phyloP scores from a whole-genome alignment of 2,888 invertebrate species.

The Catocala nupta region DNA sequence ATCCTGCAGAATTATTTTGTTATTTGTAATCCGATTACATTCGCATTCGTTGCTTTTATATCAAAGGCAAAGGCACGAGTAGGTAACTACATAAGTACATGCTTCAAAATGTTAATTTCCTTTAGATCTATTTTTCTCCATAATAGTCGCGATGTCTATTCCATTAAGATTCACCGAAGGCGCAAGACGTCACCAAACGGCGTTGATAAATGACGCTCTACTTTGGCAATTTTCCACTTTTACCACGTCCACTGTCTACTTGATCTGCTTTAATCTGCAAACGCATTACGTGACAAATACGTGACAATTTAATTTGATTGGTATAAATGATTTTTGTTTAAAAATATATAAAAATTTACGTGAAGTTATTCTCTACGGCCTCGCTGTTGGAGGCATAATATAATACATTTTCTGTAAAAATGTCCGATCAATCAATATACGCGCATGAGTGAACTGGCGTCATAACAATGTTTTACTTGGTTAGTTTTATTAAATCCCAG shows the following conservation, averaged over 20 bases:
- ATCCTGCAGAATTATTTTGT: too few species aligned
- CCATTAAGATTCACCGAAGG: slow-evolving; percentile 68
- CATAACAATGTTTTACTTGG: slow-evolving; percentile 32
- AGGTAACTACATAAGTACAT: too few species aligned
- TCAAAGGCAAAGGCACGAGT: too few species aligned
- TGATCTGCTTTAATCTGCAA: slow-evolving; percentile 64
- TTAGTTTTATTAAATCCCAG: slow-evolving; percentile 39
- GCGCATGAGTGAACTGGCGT: slow-evolving; percentile 37
- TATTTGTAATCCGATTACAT: too few species aligned
- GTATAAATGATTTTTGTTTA: slow-evolving; percentile 13
- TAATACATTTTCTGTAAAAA: slow-evolving; percentile 26
- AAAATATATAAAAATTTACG: slow-evolving; percentile 29
- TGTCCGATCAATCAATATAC: slow-evolving; percentile 36
- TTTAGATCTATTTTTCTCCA: slow-evolving; percentile 39
- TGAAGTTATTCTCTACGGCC: slow-evolving; percentile 15
- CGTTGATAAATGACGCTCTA: slow-evolving; percentile 73
- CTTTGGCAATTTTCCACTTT: slow-evolving; percentile 76
- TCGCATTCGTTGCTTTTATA: too few species aligned
- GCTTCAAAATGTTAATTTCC: slow-evolving; percentile 17
- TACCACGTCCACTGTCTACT: slow-evolving; percentile 60
- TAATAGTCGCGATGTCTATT: slow-evolving; percentile 56
- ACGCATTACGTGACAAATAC: slow-evolving; percentile 56
- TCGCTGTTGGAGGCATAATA: slow-evolving; percentile 7
- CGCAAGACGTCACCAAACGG: slow-evolving; percentile 68
- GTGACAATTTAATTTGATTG: slow-evolving; percentile 44